phyloP scores from a whole-genome alignment of 2,888 invertebrate species.

The Eupithecia dodoneata region DNA sequence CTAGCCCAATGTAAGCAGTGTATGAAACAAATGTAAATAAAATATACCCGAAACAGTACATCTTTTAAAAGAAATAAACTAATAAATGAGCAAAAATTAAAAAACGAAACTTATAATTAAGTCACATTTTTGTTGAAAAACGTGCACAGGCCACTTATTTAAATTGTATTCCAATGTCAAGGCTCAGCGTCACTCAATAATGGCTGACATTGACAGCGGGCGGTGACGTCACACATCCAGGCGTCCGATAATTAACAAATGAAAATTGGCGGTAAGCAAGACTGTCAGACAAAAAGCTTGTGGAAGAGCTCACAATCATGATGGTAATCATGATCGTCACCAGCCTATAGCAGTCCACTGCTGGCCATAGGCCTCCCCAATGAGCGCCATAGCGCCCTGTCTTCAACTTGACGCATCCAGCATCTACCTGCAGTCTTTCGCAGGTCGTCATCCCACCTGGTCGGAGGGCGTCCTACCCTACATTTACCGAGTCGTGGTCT shows the following conservation, averaged over 20 bases:
- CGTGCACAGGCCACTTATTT: background rate
- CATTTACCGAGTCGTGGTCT: too few species aligned
- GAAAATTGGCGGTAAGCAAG: constrained; percentile 14
- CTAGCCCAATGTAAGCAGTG: background rate
- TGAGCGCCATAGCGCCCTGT: too few species aligned
- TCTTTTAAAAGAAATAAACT: too few species aligned
- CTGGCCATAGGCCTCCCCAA: too few species aligned
- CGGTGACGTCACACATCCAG: constrained; percentile 7
- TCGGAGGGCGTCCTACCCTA: too few species aligned
- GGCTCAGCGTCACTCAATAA: constrained; percentile 4
- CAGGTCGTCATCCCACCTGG: too few species aligned
- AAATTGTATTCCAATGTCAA: constrained; percentile 1
- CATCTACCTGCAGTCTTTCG: too few species aligned
- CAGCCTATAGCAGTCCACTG: too few species aligned
- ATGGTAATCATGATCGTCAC: background rate
- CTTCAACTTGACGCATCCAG: too few species aligned
- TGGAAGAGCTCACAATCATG: background rate
- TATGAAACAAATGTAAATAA: too few species aligned
- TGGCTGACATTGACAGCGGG: background rate
- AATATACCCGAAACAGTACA: too few species aligned
- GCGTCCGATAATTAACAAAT: constrained; percentile 1
- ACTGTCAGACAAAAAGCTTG: background rate
- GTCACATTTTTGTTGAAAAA: background rate
- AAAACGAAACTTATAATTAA: background rate
- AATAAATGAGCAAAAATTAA: background rate